Evolutionary conservation across 1,140 invertebrate genomes (phyloP).

Genomic region (Pseudomyrmex pallidus): DNA sequence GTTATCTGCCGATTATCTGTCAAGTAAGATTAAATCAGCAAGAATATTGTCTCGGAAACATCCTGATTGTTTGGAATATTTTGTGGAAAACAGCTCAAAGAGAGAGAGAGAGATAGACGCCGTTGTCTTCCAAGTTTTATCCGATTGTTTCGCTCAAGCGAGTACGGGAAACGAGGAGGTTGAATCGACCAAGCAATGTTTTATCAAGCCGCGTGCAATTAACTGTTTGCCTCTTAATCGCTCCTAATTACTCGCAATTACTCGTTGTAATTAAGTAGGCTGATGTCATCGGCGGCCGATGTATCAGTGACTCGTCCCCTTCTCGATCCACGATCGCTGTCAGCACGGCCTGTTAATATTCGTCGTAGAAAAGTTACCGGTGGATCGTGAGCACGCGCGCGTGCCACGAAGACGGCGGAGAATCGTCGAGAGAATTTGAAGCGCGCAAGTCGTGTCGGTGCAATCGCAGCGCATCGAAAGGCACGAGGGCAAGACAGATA

Average conservation of each 20-base stretch:
- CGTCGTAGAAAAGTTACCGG: constrained; percentile 54
- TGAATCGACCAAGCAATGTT: constrained; percentile 50
- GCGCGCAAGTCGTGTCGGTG: constrained; percentile 9
- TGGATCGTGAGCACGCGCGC: constrained; percentile 44
- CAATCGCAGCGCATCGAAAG: constrained; percentile 8
- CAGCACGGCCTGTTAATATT: constrained; percentile 26
- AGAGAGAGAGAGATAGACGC: not conserved
- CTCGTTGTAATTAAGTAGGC: constrained; percentile 78
- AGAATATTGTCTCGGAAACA: not conserved
- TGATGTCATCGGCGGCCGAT: constrained; percentile 76
- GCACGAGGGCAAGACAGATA: constrained; percentile 22
- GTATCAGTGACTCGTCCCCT: constrained; percentile 69
- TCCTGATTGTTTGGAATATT: not conserved
- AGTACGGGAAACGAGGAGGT: not conserved
- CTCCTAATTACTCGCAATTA: constrained; percentile 81
- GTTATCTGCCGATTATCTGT: constrained; percentile 57
- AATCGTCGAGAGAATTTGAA: not conserved
- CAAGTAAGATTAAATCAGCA: constrained; percentile 3
- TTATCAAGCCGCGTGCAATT: constrained; percentile 72
- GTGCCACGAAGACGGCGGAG: not conserved
- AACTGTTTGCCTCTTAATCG: constrained; percentile 81
- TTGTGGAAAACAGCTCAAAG: not conserved
- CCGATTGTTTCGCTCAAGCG: not conserved
- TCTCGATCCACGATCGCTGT: constrained; percentile 54
- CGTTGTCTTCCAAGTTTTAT: not conserved